These are phyloP conservation scores for Ooceraea biroi DNA, from an alignment of 1,140 invertebrate species.

Conservation along the genomic window DNA sequence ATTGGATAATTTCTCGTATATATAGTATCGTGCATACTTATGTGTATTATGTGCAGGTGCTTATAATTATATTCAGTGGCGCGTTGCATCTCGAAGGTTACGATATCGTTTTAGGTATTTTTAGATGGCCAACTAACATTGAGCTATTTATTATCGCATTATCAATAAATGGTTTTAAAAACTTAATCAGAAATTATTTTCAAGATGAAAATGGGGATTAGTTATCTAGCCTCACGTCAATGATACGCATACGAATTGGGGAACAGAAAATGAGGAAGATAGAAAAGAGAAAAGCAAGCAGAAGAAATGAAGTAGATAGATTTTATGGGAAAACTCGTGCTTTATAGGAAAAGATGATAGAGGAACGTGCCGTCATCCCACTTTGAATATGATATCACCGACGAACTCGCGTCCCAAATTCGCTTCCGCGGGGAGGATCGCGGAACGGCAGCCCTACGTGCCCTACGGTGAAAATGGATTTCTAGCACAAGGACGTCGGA, in stretches of 20 bases:
- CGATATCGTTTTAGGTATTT: background rate
- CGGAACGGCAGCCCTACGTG: background rate
- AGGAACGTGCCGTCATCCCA: background rate
- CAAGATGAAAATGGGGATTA: background rate
- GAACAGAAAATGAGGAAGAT: background rate
- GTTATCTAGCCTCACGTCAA: background rate
- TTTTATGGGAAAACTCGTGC: background rate
- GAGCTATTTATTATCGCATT: constrained; percentile 15
- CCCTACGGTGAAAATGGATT: constrained; percentile 45
- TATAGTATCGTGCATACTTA: background rate
- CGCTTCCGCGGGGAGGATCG: background rate
- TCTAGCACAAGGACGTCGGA: constrained; percentile 69
- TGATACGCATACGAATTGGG: background rate
- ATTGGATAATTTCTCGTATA: background rate
- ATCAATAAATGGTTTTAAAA: background rate
- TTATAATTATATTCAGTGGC: background rate
- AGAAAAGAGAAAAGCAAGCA: background rate
- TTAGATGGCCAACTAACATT: constrained; percentile 4
- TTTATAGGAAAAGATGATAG: background rate
- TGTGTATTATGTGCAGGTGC: background rate
- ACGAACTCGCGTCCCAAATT: background rate
- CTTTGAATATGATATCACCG: background rate
- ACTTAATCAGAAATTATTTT: constrained; percentile 16
- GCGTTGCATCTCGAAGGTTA: background rate
- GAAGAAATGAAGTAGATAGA: no score